A percentile compares a stretch with the other conserved stretches of the same genome.
These are phyloP conservation scores for Hyperoplus immaculatus DNA, from an alignment of 2,797 vertebrate species.

Conservation along the genomic window DNA sequence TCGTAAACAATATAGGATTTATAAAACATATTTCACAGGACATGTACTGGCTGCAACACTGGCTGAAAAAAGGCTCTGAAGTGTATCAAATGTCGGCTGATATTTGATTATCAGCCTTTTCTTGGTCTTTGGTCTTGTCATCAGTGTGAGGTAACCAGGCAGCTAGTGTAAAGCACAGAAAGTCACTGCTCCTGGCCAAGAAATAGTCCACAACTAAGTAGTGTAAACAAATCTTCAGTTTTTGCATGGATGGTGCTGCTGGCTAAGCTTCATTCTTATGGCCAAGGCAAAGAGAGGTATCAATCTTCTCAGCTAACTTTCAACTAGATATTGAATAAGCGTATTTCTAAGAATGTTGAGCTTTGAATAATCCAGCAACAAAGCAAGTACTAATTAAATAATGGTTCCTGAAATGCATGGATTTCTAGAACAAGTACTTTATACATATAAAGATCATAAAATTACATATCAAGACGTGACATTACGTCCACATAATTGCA, in stretches of 20 bases:
- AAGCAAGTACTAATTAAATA: background rate
- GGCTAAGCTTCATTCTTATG: too few species aligned
- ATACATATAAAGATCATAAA: background rate
- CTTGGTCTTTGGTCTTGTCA: background rate
- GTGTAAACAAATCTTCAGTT: background rate
- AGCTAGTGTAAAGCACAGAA: conserved; percentile 2
- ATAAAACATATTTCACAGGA: background rate
- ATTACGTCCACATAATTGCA: background rate
- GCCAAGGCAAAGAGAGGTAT: background rate
- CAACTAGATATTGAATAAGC: background rate
- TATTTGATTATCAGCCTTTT: background rate
- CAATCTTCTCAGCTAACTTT: background rate
- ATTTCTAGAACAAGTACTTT: background rate
- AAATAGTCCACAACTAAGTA: background rate
- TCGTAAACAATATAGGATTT: background rate
- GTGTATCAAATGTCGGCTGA: background rate
- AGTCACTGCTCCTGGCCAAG: background rate
- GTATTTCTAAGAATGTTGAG: background rate
- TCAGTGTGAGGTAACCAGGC: background rate
- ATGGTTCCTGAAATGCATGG: background rate
- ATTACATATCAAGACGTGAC: background rate
- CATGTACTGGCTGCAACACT: background rate
- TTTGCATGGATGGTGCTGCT: background rate
- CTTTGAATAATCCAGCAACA: background rate
- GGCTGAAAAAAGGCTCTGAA: background rate